These are phyloP conservation scores for Scaptomyza caliginosa DNA, from an alignment of 2,888 invertebrate species.

Conservation along the genomic window DNA sequence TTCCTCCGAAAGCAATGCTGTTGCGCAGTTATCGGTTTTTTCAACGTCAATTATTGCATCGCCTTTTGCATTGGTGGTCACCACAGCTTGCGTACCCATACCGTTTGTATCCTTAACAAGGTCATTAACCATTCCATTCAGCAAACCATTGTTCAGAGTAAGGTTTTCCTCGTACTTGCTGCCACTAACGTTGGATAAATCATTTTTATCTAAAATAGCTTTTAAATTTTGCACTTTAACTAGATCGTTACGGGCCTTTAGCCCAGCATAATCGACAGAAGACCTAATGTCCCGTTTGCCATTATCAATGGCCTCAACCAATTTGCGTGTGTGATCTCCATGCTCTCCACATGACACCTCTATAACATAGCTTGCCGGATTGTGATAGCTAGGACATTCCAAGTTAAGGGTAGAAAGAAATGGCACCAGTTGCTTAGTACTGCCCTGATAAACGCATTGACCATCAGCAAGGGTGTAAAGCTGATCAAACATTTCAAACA, in stretches of 20 bases:
- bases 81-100: slow-evolving; percentile 35
- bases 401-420: slow-evolving; percentile 92
- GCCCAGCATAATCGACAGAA: slow-evolving; percentile 88
- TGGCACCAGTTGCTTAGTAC: slow-evolving; percentile 92
- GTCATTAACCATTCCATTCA: slow-evolving; percentile 87
- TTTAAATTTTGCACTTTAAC: slow-evolving; percentile 85
- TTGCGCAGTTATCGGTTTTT: slow-evolving; percentile 89
- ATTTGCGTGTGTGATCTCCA: slow-evolving; percentile 93
- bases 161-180: slow-evolving; percentile 82
- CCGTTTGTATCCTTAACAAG: slow-evolving; percentile 84
- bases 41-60: slow-evolving; percentile 85
- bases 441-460: slow-evolving; percentile 97
- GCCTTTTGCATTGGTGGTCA: slow-evolving; percentile 80
- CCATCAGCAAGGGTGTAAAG: slow-evolving; percentile 97
- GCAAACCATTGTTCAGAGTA: slow-evolving; percentile 82
- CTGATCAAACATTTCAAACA: slow-evolving; percentile 98
- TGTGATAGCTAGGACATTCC: slow-evolving; percentile 97
- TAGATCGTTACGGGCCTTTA: slow-evolving; percentile 85
- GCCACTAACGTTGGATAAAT: slow-evolving; percentile 81
- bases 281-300: slow-evolving; percentile 92
- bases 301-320: slow-evolving; percentile 93
- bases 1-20: slow-evolving; percentile 88
- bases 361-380: slow-evolving; percentile 98
- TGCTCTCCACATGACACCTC: slow-evolving; percentile 99
- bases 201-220: slow-evolving; percentile 86